Evolutionary conservation across 2,888 invertebrate species (phyloP).

Genomic region (Eilema depressum): DNA sequence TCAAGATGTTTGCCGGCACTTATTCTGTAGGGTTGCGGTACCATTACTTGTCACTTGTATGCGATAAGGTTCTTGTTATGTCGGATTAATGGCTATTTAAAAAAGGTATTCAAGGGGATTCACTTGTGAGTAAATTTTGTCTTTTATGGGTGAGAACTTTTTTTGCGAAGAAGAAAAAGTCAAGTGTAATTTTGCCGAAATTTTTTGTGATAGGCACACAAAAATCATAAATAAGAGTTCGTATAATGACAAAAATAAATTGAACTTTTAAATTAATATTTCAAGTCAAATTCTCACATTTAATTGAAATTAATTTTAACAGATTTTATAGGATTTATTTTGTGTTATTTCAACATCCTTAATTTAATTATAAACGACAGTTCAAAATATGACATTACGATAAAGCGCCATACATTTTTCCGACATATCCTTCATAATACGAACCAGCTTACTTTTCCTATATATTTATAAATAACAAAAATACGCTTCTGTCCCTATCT

Average conservation of each 20-base stretch:
- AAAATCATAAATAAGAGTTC: no score
- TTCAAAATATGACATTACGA: neutral
- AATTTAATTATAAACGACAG: neutral
- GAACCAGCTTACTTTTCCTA: neutral
- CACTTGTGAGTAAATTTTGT: neutral
- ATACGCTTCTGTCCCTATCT: slow-evolving; percentile 1
- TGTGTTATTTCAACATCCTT: no score
- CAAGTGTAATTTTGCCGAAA: no score
- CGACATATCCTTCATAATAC: neutral
- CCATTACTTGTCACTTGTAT: neutral
- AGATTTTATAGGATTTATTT: no score
- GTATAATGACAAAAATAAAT: no score
- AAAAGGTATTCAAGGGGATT: no score
- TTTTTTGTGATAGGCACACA: no score
- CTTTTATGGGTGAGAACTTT: neutral
- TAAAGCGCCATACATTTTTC: neutral
- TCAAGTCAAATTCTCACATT: no score
- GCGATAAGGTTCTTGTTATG: neutral
- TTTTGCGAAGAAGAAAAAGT: no score
- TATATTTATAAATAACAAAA: neutral
- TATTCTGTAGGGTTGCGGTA: neutral
- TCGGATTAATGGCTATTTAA: neutral
- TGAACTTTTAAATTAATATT: no score
- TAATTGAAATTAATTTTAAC: no score
- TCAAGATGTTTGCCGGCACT: no score